These are phyloP conservation scores for Calycopis cecrops DNA, from an alignment of 1,140 invertebrate species.

Conservation along the genomic window DNA sequence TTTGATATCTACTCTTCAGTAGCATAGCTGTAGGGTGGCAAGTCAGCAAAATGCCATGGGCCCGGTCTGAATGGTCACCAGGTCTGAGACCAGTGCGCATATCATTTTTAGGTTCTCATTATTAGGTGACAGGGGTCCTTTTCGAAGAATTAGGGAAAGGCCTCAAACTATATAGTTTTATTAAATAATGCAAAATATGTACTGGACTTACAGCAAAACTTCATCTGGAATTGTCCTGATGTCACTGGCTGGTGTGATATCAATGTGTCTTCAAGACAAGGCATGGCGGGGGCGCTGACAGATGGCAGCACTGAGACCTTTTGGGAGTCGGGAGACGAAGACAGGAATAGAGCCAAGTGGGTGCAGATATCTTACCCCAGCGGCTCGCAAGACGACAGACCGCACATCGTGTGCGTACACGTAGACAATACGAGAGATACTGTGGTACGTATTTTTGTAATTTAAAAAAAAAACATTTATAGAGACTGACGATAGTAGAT, in stretches of 20 bases:
- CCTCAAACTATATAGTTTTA: too few species aligned
- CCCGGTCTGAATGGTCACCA: too few species aligned
- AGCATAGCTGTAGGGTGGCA: too few species aligned
- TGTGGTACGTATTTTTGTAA: constrained; percentile 79
- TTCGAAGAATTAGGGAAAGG: too few species aligned
- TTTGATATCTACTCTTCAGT: too few species aligned
- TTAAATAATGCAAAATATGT: too few species aligned
- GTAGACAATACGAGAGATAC: constrained; percentile 95
- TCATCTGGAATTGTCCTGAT: constrained; percentile 55
- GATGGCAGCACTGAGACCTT: constrained; percentile 98
- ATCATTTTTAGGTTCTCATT: too few species aligned
- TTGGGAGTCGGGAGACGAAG: constrained; percentile 99
- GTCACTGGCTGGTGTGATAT: constrained; percentile 86
- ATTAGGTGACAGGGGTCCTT: too few species aligned
- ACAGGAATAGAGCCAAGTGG: constrained; percentile 92
- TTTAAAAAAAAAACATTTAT: background rate
- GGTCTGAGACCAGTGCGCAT: too few species aligned
- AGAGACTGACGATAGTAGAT: too few species aligned
- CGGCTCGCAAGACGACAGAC: constrained; percentile 75
- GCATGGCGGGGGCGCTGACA: constrained; percentile 93
- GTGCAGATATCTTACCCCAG: constrained; percentile 67
- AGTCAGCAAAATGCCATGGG: too few species aligned
- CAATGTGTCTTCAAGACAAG: constrained; percentile 92
- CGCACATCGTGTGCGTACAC: constrained; percentile 87
- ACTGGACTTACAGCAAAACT: constrained; percentile 36